These are phyloP conservation scores for Mythimna pallens DNA, from an alignment of 2,888 invertebrate genomes.

Conservation along the genomic window DNA sequence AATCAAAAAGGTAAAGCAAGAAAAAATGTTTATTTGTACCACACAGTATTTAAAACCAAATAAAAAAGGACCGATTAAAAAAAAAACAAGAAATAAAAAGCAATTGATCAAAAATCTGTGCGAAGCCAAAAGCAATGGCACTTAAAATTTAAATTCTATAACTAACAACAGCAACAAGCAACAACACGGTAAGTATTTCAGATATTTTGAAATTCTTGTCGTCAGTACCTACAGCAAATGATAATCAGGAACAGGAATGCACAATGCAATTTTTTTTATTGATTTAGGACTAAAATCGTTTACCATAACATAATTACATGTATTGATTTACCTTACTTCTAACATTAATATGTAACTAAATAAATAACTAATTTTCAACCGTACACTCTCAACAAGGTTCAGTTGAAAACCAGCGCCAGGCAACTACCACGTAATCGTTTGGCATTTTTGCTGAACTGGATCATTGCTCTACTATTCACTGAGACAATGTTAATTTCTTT, in stretches of 20 bases:
- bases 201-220: not conserved
- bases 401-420: no score
- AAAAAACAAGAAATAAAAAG: not conserved
- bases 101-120: not conserved
- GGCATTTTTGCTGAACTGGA: no score
- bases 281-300: not conserved
- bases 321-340: no score
- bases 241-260: not conserved
- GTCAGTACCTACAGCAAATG: not conserved
- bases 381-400: no score
- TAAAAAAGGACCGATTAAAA: not conserved
- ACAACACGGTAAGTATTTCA: not conserved
- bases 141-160: not conserved
- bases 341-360: no score
- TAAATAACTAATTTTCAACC: no score
- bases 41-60: not conserved
- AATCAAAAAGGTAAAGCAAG: not conserved
- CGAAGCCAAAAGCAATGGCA: no score
- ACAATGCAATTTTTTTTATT: not conserved
- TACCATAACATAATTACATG: no score
- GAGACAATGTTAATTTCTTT: no score
- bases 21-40: not conserved
- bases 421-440: no score
- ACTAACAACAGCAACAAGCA: not conserved
- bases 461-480: no score